phyloP scores from a whole-genome alignment of 2,888 invertebrate species.

The Chrysodeixis includens region DNA sequence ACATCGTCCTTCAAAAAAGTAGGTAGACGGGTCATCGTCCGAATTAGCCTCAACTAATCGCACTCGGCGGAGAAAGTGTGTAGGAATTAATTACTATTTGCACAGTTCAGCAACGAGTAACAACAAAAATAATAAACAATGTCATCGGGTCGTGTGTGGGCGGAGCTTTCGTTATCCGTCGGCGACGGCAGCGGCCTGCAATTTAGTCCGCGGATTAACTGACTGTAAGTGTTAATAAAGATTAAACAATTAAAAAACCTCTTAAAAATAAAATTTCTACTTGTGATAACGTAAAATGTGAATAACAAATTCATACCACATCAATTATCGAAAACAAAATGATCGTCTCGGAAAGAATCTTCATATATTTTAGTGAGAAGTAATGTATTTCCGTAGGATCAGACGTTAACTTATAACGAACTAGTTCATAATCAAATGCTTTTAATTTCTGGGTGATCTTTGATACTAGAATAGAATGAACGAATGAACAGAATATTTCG shows the following conservation, averaged over 20 bases:
- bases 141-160: constrained; percentile 80
- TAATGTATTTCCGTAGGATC: too few species aligned
- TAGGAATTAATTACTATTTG: constrained; percentile 83
- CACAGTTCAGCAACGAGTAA: constrained; percentile 70
- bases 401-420: too few species aligned
- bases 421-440: too few species aligned
- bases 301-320: too few species aligned
- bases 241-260: not conserved
- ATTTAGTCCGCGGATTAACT: constrained; percentile 8
- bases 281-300: too few species aligned
- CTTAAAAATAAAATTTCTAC: too few species aligned
- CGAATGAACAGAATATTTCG: too few species aligned
- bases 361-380: too few species aligned
- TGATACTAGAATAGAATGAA: too few species aligned
- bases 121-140: constrained; percentile 80
- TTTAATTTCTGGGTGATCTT: too few species aligned
- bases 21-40: constrained; percentile 77
- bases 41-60: constrained; percentile 68
- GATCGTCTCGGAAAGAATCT: too few species aligned
- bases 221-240: not conserved
- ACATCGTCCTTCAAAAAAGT: constrained; percentile 72
- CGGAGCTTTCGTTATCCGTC: constrained; percentile 56
- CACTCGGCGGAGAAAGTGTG: constrained; percentile 77
- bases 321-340: too few species aligned
- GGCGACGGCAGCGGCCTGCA: constrained; percentile 29